Base-by-base conservation (phyloP, 2,888 invertebrate genomes). In the Rambutsinella grinnellia region DNA sequence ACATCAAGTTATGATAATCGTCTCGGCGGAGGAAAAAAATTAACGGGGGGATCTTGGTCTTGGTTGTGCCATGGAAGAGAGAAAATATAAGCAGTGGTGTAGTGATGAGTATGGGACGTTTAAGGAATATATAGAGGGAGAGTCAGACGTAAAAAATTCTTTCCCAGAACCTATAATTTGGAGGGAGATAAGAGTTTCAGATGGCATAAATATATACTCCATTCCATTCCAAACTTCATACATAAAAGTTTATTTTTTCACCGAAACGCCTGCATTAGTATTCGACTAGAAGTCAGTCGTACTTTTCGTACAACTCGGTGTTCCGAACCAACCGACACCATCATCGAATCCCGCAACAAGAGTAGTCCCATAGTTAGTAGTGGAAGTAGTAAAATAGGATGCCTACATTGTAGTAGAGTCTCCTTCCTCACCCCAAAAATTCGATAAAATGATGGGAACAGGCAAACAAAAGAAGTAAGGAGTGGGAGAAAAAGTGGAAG, bases 341-440 rank as follows among this genome's bases (percentile, higher is more conserved):
- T 46, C 36, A 36, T 60, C 28, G 19, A 57, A 21, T 27, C 57
- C 28, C 28, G 57, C 57, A 27, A 57, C 57, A 27, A 36, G 36
- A 5, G 36, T 36, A 36, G 6, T 13, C 5, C 36, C 36, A 36
- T 5, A 36, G 36, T 36, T 36, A 8, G 36, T 13, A 8, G 36
- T 13, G 5, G 36, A 36, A 36, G 36, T 36, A 36, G 36, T 36
- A 36, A 36, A 36, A 36, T 36, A 13, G 13, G 36, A 5, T 36
- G 36, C 36, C 36, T 36, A 36, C 36, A 36, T 36, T 13, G 13
- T 36, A 36, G 36, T 36, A 36, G 36, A 23, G 51, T 63, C 63
- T 63, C 63, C 63, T 63, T 63, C 63, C 63, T 63, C 46, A 63
- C 63, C 63, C 63, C 63, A 53, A 63, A 62, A 53, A 63, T 27